phyloP scores from a whole-genome alignment of 2,888 invertebrate species.

The Calephelis perditalis region DNA sequence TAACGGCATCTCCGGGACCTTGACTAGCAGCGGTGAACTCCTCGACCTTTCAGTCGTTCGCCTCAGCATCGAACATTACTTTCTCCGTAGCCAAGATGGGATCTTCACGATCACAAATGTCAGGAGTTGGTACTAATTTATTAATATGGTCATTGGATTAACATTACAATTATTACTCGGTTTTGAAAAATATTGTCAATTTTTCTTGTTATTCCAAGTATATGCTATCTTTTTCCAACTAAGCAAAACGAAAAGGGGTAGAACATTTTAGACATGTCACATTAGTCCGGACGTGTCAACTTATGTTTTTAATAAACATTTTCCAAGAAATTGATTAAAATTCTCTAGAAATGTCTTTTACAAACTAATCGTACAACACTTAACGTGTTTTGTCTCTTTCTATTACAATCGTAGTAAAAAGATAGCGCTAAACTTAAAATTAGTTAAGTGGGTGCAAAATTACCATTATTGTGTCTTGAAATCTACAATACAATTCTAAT shows the following conservation, averaged over 20 bases:
- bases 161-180: not conserved
- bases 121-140: not conserved
- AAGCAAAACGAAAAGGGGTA: too few relatives aligned
- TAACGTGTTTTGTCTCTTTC: too few relatives aligned
- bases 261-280: too few relatives aligned
- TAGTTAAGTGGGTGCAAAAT: too few relatives aligned
- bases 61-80: constrained; percentile 25
- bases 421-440: too few relatives aligned
- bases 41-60: constrained; percentile 41
- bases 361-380: too few relatives aligned
- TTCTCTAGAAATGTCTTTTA: too few relatives aligned
- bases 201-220: not conserved
- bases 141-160: too few relatives aligned
- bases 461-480: too few relatives aligned
- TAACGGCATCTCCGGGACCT: constrained; percentile 68
- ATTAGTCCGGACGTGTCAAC: not conserved
- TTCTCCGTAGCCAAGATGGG: constrained; percentile 17
- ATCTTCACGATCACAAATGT: constrained; percentile 13
- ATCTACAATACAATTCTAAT: too few relatives aligned
- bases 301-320: not conserved
- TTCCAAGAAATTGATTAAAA: too few relatives aligned
- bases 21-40: constrained; percentile 48
- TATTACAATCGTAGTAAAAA: too few relatives aligned
- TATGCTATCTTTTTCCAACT: not conserved
- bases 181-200: not conserved